Conservation (phyloP, 2,113 vertebrate species). For the Ammodytes marinus region DNA sequence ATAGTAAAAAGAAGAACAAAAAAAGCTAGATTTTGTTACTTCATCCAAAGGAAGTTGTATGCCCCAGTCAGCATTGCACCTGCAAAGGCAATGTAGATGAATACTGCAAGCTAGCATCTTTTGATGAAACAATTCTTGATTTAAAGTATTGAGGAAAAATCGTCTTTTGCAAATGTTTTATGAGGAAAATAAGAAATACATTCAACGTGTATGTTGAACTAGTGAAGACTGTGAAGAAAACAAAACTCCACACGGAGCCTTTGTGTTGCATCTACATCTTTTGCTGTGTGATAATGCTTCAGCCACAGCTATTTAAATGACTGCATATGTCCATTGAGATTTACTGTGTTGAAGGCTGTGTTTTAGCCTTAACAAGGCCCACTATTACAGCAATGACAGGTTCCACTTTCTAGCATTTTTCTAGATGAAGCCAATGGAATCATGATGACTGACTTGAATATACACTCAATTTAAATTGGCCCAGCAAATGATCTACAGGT, state of each 20-base stretch:
- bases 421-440: neutral
- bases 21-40: no score
- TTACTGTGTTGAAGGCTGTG: neutral
- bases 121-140: neutral
- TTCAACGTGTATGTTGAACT: neutral
- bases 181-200: slow-evolving; percentile 1
- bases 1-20: no score
- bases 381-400: neutral
- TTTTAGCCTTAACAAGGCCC: neutral
- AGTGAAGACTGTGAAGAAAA: no score
- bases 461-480: neutral
- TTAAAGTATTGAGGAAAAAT: neutral
- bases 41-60: no score
- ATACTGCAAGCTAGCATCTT: neutral
- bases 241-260: neutral
- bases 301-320: slow-evolving; percentile 5
- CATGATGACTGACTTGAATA: neutral
- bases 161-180: neutral
- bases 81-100: neutral
- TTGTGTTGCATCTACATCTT: slow-evolving; percentile 5
- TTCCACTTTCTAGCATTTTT: neutral
- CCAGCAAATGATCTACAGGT: neutral
- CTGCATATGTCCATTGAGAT: neutral
- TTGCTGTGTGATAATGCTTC: slow-evolving; percentile 7
- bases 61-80: neutral